Evolutionary conservation across 1,140 invertebrate species (phyloP).

Genomic region (Drosophila ohnishii): DNA sequence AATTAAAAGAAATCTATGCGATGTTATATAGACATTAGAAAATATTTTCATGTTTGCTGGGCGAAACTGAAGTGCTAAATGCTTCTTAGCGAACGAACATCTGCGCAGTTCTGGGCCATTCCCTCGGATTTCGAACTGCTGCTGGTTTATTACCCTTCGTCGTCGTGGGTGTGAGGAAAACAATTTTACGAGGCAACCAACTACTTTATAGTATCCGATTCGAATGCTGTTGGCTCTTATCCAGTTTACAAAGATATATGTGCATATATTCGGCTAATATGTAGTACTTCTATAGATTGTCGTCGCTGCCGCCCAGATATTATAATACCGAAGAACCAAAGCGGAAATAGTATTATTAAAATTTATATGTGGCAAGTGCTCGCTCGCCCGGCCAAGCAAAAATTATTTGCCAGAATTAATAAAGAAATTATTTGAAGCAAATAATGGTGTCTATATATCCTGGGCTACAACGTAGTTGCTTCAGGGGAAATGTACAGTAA

Average conservation of each 20-base stretch:
- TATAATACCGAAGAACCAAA: slow-evolving; percentile 41
- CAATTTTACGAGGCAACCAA: slow-evolving; percentile 73
- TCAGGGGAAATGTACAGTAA: slow-evolving; percentile 5
- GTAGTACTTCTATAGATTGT: slow-evolving; percentile 21
- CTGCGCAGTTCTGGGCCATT: slow-evolving; percentile 56
- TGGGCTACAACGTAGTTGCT: slow-evolving; percentile 31
- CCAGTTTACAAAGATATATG: slow-evolving; percentile 43
- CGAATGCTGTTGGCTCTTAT: slow-evolving; percentile 63
- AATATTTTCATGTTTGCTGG: slow-evolving; percentile 45
- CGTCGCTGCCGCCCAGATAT: slow-evolving; percentile 19
- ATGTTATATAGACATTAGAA: slow-evolving; percentile 54
- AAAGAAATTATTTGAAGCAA: slow-evolving; percentile 23
- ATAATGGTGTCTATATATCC: slow-evolving; percentile 14
- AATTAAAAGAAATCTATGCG: slow-evolving; percentile 58
- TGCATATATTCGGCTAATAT: not conserved
- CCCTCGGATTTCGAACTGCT: slow-evolving; percentile 14
- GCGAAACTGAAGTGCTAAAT: slow-evolving; percentile 64
- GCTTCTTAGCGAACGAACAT: slow-evolving; percentile 41
- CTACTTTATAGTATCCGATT: slow-evolving; percentile 68
- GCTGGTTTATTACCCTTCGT: slow-evolving; percentile 64
- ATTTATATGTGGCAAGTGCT: slow-evolving; percentile 70
- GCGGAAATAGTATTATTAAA: slow-evolving; percentile 69
- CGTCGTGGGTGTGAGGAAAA: slow-evolving; percentile 58
- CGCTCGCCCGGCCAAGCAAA: slow-evolving; percentile 1
- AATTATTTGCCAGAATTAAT: slow-evolving; percentile 29